Base-by-base conservation (phyloP, 2,797 vertebrate genomes). In the Cossypha dichroa region DNA sequence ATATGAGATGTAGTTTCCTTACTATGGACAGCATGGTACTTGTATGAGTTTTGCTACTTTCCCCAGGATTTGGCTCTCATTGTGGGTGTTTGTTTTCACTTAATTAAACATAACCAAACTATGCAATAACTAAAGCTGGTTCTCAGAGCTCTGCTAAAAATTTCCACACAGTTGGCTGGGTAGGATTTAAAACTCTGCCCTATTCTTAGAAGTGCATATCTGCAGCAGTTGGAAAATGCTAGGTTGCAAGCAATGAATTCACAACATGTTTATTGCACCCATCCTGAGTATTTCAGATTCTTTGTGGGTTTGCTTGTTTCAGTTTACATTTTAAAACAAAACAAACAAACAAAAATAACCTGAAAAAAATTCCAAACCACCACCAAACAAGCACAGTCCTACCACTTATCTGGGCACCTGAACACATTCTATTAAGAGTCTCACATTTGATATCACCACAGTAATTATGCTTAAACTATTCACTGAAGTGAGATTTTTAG, bases 141-240 rank as follows among this genome's bases (percentile, higher is more conserved):
- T 87, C 62, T 90, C 49, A 59, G 79, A 91, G 77, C 60, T 38
- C 63, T 95, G 94, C 95, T 97, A 97, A 97, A 96, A 97, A 97
- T 97, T 96, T 90, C 90, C 83, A 28, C 80, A 40, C 97, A 97
- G 96, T 93, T 98, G 97, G 63, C 93, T 72, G 85, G 79, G 90
- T 81, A 90, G 96, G 59, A 78, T 91, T 97, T 96, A 94, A 95
- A 93, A 69, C 85, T 91, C 91, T 63, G 40, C 81, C 74, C 97
- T 98, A 98, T 97, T 97, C 97, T 98, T 97, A 88, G 94, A 90
- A 88, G 36, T 20, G 20, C 46, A 59, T 83, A 86, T 96, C 80
- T 94, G 75, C 72, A 97, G 85, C 96, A 97, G 94, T 54, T 96
- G 97, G 96, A 97, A 97, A 95, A 97, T 70, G 79, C 94, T 83